Percentiles rank a stretch among this genome's conserved stretches.
These are phyloP conservation scores for Phaedon cochleariae DNA, from an alignment of 2,888 invertebrate species.

Conservation along the genomic window DNA sequence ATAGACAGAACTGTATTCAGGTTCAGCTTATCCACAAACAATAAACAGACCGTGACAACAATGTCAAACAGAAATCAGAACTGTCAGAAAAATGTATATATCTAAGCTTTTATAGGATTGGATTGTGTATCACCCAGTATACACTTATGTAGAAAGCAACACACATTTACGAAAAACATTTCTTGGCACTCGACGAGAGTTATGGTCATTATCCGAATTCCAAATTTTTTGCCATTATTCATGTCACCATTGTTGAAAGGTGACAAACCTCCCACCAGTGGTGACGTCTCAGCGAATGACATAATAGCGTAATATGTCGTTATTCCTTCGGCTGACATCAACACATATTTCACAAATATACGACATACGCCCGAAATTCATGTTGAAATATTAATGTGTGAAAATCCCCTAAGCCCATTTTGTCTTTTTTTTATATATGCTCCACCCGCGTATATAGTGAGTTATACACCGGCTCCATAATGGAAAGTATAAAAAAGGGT, in stretches of 20 bases:
- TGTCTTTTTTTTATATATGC: conserved; percentile 9
- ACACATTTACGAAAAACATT: too few species aligned
- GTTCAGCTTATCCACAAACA: too few species aligned
- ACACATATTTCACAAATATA: conserved; percentile 7
- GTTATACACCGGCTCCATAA: conserved; percentile 12
- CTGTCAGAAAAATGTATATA: too few species aligned
- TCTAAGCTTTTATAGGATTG: too few species aligned
- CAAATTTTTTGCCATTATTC: too few species aligned
- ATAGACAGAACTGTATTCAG: too few species aligned
- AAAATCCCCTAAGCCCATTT: conserved; percentile 1
- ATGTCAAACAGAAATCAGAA: too few species aligned
- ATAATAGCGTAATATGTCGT: neutral
- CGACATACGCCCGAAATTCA: conserved; percentile 14
- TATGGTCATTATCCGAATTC: too few species aligned
- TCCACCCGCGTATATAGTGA: neutral
- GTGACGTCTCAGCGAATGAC: neutral
- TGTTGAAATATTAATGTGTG: conserved; percentile 16
- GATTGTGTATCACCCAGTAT: too few species aligned
- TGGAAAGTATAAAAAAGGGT: conserved; percentile 36
- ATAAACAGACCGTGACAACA: too few species aligned
- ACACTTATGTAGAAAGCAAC: too few species aligned
- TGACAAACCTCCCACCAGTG: neutral
- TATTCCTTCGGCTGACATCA: neutral
- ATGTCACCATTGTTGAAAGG: neutral
- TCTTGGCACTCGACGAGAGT: too few species aligned